A percentile compares a stretch with the other conserved stretches of the same genome.
Conservation (phyloP, 2,888 invertebrate species). For the Resseliella maxima region DNA sequence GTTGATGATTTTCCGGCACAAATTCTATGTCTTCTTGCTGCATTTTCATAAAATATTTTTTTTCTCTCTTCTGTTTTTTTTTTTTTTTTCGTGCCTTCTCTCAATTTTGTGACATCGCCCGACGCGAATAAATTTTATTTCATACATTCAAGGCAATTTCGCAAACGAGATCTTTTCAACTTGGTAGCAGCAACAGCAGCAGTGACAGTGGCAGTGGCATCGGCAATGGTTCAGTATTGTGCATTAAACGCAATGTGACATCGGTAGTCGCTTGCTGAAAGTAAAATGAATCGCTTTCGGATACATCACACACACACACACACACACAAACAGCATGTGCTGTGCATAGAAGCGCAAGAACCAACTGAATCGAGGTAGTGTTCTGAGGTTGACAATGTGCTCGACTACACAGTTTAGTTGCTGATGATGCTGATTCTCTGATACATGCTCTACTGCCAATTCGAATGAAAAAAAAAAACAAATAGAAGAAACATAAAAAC, state of each 20-base stretch:
- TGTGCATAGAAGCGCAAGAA: background rate
- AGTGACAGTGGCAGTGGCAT: no score
- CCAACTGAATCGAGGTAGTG: background rate
- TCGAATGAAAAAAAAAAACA: background rate
- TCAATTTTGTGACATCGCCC: background rate
- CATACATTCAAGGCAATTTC: slow-evolving; percentile 23
- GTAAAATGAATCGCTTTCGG: slow-evolving; percentile 44
- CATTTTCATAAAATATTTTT: background rate
- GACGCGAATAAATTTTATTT: slow-evolving; percentile 51
- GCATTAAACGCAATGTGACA: slow-evolving; percentile 48
- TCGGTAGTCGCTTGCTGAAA: slow-evolving; percentile 48
- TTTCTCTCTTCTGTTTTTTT: background rate
- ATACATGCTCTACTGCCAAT: slow-evolving; percentile 55
- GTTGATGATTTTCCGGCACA: slow-evolving; percentile 53
- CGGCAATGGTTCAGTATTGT: slow-evolving; percentile 35
- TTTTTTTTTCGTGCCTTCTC: background rate
- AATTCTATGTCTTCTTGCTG: slow-evolving; percentile 20
- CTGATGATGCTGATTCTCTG: slow-evolving; percentile 53
- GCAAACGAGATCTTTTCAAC: slow-evolving; percentile 49
- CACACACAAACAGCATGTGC: background rate
- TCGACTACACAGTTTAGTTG: slow-evolving; percentile 24
- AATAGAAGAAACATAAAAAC: no score
- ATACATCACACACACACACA: background rate
- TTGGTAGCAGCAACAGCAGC: slow-evolving; percentile 7
- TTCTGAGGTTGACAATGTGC: slow-evolving; percentile 56